phyloP scores from a whole-genome alignment of 2,797 vertebrate genomes.

The Pagetopsis macropterus region DNA sequence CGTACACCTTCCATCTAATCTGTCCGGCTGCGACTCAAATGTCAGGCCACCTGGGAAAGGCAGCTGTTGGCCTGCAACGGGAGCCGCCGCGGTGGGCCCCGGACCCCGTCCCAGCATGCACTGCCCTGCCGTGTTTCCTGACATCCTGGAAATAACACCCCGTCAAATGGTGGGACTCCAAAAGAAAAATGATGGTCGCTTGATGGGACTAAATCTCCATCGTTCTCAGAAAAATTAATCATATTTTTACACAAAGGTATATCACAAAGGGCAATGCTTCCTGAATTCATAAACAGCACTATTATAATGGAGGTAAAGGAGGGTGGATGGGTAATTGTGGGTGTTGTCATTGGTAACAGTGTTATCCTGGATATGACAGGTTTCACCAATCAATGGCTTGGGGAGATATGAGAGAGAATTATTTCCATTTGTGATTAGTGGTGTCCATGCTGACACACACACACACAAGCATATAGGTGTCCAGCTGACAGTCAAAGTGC shows the following conservation, averaged over 20 bases:
- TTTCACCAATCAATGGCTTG: slow-evolving; percentile 31
- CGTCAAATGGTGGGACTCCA: not conserved
- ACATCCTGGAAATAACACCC: slow-evolving; percentile 43
- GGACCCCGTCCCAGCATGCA: slow-evolving; percentile 69
- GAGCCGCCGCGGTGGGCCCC: slow-evolving; percentile 77
- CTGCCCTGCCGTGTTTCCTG: slow-evolving; percentile 33
- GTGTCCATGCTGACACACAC: slow-evolving; percentile 1
- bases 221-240: no score
- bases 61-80: slow-evolving; percentile 93
- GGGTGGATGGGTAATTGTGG: not conserved
- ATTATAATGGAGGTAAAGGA: not conserved
- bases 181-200: not conserved
- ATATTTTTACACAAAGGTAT: no score
- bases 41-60: slow-evolving; percentile 96
- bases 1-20: slow-evolving; percentile 92
- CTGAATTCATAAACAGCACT: not conserved
- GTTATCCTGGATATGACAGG: slow-evolving; percentile 8
- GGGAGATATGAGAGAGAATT: slow-evolving; percentile 25
- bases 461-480: slow-evolving; percentile 18
- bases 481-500: not conserved
- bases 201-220: not conserved
- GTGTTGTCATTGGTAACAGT: slow-evolving; percentile 9
- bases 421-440: slow-evolving; percentile 14
- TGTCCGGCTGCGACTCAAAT: slow-evolving; percentile 90
- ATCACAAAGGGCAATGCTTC: not conserved